Base-by-base conservation (phyloP, 1,140 invertebrate species). In the Atopsyche davidsoni region DNA sequence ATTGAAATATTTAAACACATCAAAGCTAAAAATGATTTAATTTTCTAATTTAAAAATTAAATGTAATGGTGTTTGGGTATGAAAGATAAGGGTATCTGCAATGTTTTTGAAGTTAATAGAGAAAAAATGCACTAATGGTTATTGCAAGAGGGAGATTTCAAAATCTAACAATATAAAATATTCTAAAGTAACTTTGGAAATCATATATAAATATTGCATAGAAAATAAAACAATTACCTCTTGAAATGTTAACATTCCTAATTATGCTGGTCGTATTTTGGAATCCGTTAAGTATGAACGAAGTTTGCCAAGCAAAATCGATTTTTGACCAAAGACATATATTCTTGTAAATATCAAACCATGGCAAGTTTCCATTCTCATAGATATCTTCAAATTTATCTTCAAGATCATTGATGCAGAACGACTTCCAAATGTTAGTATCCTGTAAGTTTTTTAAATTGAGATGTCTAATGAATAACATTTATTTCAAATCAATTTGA, bases 281-380 rank as follows among this genome's bases (percentile, higher is more conserved):
- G 10, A 46, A 36, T 6, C 2, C 35, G 21, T 48, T 32, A 1
- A 56, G 25, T 17, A 34, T 17, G 7, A 21, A 10, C 7, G n/a
- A 22, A 3, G 14, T 44, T 7, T 24, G 35, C 0, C 43, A 35
- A 1, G 54, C 48, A 0, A 23, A 16, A 17, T 31, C 34, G 2
- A 51, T 23, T 24, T 47, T 47, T 51, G 45, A 36, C 54, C 54
- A 56, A 10, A 56, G 35, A 38, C 40, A 47, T 13, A 46, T 51
- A 24, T 51, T 56, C 4, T 43, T 21, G 25, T 56, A 56, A 9
- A 51, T 34, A 7, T 35, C 21, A n/a, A 25, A 22, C 54, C 49
- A 51, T 21, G 39, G 23, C 9, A 56, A 13, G 1, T 32, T 19
- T 11, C 48, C 48, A 23, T 44, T 56, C 19, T 48, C 39, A 24